Evolutionary conservation across 2,888 invertebrate genomes (phyloP).

Genomic region (Punctoribates punctum): DNA sequence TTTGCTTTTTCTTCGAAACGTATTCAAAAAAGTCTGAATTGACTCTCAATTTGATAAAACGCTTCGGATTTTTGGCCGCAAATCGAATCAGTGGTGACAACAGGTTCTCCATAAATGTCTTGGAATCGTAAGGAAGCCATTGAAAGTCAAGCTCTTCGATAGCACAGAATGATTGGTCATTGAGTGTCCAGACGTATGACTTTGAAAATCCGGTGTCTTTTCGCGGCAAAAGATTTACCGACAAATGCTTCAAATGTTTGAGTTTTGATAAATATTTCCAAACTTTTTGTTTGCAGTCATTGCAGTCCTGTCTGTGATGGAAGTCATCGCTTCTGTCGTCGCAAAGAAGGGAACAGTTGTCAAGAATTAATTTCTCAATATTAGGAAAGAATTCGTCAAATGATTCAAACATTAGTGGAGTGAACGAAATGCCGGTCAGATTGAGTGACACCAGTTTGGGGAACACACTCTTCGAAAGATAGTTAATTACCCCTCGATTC

Average conservation of each 20-base stretch:
- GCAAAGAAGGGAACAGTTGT: slow-evolving; percentile 31
- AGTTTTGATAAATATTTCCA: slow-evolving; percentile 10
- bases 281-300: slow-evolving; percentile 19
- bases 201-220: slow-evolving; percentile 29
- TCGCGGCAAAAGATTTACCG: slow-evolving; percentile 3
- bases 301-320: background rate
- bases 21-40: slow-evolving; percentile 18
- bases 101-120: slow-evolving; percentile 5
- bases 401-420: background rate
- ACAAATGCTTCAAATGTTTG: background rate
- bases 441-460: background rate
- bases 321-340: background rate
- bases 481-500: slow-evolving; percentile 6
- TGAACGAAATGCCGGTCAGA: slow-evolving; percentile 20
- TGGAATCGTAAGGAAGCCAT: slow-evolving; percentile 21
- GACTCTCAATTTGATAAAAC: background rate
- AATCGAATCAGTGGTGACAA: background rate
- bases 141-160: slow-evolving; percentile 19
- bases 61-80: background rate
- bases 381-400: slow-evolving; percentile 3
- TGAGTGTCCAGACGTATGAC: slow-evolving; percentile 13
- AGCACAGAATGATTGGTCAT: background rate
- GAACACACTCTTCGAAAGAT: background rate
- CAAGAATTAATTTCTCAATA: background rate
- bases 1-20: background rate